Evolutionary conservation across 2,888 invertebrate species (phyloP).

Genomic region (Incurvaria masculella): DNA sequence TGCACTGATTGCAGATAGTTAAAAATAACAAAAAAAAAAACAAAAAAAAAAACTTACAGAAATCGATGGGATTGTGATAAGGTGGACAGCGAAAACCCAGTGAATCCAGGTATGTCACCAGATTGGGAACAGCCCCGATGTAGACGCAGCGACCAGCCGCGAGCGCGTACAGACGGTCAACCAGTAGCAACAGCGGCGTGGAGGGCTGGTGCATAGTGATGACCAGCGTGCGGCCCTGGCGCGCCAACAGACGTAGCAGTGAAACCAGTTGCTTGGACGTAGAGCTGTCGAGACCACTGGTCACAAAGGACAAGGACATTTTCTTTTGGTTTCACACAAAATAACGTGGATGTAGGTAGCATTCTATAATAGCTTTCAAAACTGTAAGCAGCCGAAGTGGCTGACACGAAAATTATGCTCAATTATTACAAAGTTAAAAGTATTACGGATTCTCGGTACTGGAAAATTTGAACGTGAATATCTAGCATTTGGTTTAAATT

Average conservation of each 20-base stretch:
- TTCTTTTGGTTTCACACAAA: no score
- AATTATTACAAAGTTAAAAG: no score
- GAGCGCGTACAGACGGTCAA: conserved; percentile 84
- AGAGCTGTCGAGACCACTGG: conserved; percentile 78
- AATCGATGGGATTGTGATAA: conserved; percentile 91
- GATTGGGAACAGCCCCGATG: conserved; percentile 70
- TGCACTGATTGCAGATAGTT: no score
- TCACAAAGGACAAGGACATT: no score
- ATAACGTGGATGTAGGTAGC: no score
- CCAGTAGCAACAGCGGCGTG: conserved; percentile 79
- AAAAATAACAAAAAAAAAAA: no score
- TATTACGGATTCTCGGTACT: no score
- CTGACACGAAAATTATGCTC: no score
- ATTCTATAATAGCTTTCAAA: no score
- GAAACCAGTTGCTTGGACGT: conserved; percentile 80
- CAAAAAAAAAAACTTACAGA: conserved; percentile 66
- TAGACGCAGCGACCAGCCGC: conserved; percentile 78
- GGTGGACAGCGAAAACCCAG: conserved; percentile 75
- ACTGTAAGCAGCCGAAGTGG: no score
- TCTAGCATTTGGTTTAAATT: no score
- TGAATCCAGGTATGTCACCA: conserved; percentile 74
- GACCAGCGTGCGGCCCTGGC: conserved; percentile 81
- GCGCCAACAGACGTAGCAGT: conserved; percentile 75
- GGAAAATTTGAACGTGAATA: no score
- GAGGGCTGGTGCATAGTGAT: conserved; percentile 93